Percentiles rank a stretch among this genome's conserved stretches.
Conservation (phyloP, 2,113 vertebrate species). For the Aptenodytes patagonicus region DNA sequence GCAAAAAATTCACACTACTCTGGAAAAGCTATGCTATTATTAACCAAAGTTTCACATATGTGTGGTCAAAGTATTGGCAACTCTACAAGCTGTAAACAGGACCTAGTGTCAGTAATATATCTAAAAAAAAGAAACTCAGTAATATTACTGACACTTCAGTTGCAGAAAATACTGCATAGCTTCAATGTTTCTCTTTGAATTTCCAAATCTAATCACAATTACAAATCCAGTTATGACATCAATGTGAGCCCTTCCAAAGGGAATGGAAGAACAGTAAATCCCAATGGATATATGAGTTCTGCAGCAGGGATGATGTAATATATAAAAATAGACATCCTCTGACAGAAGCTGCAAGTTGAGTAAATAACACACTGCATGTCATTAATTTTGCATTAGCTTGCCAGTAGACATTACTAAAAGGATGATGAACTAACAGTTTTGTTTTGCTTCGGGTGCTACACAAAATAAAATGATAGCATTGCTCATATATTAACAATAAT, state of each 20-base stretch:
- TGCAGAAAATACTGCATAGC: constrained; percentile 45
- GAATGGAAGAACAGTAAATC: constrained; percentile 74
- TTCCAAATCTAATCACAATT: constrained; percentile 66
- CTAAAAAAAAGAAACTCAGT: neutral
- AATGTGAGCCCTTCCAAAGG: constrained; percentile 66
- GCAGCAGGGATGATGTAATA: constrained; percentile 76
- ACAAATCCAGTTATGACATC: constrained; percentile 66
- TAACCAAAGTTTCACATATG: neutral
- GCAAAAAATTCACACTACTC: neutral
- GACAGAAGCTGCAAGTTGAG: constrained; percentile 71
- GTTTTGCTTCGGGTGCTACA: neutral
- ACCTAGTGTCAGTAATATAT: neutral
- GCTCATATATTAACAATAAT: neutral
- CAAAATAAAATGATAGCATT: neutral
- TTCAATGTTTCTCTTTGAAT: constrained; percentile 48
- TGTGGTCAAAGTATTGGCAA: neutral
- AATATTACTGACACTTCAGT: constrained; percentile 48
- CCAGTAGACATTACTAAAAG: constrained; percentile 54
- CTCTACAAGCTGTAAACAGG: constrained; percentile 18
- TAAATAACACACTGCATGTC: constrained; percentile 65
- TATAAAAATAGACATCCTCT: constrained; percentile 75
- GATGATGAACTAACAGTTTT: neutral
- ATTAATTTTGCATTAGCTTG: constrained; percentile 65
- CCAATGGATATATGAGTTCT: constrained; percentile 63
- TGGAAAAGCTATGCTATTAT: neutral